Base-by-base conservation (phyloP, 2,888 invertebrate genomes). In the Microplitis deprimator region DNA sequence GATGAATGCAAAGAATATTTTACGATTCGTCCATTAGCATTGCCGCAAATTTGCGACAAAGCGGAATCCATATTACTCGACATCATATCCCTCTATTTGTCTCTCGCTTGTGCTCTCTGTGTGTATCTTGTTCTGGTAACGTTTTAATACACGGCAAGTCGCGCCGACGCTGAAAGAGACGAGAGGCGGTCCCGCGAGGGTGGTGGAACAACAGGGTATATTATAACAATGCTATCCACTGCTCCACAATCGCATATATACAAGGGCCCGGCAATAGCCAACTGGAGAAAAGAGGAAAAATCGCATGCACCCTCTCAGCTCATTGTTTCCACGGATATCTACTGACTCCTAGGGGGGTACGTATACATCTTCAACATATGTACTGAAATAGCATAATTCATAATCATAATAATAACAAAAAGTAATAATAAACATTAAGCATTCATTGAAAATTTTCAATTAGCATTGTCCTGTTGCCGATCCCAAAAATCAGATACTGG, bases 181-280 rank as follows among this genome's bases (percentile, higher is more conserved):
- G 77, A 69, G 73, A 70, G 80, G 82, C 81, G 81, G 84, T 74
- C 67, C 77, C 68, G 79, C 76, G 80, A 75, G 71, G 78, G 68
- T 77, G 83, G 80, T 82, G 83, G 82, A 86, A 85, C 87, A 87
- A 87, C 88, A 87, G 87, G 84, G 87, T 88, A 87, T 88, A 88
- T 89, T 89, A 88, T 87, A 50, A 88, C 87, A 88, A 88, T 88
- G 87, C 87, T 87, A 88, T 89, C 87, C 82, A 77, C 80, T 88
- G 84, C 84, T 86, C 87, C 86, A 87, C 88, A 88, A 88, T 89
- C 85, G 84, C 84, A 85, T 86, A 86, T 84, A 85, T 81, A 62
- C 79, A 80, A 83, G 50, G 84, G 67, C 73, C 61, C 40, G 65
- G 74, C 70, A 77, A 74, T 75, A 77, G 74, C 74, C 77, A 71